Evolutionary conservation across 2,888 invertebrate species (phyloP), one percentile per base, ranked within the genome.

Genomic region (Limenitis camilla): DNA sequence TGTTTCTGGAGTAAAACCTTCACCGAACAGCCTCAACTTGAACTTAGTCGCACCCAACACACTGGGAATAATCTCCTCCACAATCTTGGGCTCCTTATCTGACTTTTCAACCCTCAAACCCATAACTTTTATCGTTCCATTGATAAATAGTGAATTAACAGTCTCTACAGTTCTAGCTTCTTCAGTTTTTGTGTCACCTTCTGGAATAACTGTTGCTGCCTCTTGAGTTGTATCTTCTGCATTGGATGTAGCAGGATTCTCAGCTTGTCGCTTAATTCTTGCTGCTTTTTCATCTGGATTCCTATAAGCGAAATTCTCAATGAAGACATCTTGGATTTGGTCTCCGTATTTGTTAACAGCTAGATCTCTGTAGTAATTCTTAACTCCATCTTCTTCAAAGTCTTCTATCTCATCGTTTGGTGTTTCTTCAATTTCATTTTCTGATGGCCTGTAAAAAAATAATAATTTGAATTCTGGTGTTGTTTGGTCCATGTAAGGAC

Each of bases 51-150:
- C 72, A 1, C 73, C 62, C 1, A 86, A 53, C 0, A 87, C 86
- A 57, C 85, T 84, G 0, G 82, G 81, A 5, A 85, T 79, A 64
- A 79, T 63, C 0, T 69, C 82, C 7, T 85, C 84, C 0, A 87
- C 69, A 0, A 82, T 64, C 8, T 80, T 81, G 0, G 85, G 81
- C 31, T 85, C 84, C 43, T 86, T 86, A 0, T 61, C 76, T 0
- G 81, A 68, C 36, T 82, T 81, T 32, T 87, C 86, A 0, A 87
- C 72, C 33, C 86, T 70, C 0, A 86, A 56, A 2, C 85, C 86
- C 63, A 79, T 60, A 0, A 85, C 44, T 36, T 63, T 75, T 0
- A 78, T 42, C 0, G 53, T 35, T 4, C 10, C 30, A 11, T n/a
- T 8, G 4, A 4, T 5, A 2, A 29, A 11, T 30, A 11, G 9